A percentile compares a stretch with the other conserved stretches of the same genome.
These are phyloP conservation scores for Drosophila tristis DNA, from an alignment of 1,140 invertebrate genomes.

Conservation along the genomic window DNA sequence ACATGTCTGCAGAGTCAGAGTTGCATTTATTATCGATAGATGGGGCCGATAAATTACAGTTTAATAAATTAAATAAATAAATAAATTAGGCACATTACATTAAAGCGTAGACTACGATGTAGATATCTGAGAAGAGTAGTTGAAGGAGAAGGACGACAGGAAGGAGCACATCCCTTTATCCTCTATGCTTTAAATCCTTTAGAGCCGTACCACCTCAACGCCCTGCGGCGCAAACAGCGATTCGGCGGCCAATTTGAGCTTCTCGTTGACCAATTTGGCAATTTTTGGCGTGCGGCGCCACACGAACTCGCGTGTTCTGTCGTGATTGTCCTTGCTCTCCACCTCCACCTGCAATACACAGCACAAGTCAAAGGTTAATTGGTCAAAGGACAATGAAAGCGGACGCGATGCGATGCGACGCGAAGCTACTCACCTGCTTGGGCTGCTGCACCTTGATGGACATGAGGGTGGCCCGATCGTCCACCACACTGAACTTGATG, in stretches of 20 bases:
- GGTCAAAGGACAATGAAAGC: constrained; percentile 37
- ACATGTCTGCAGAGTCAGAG: constrained; percentile 26
- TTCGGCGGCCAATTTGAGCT: constrained; percentile 90
- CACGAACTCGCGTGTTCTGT: constrained; percentile 91
- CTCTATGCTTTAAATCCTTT: background rate
- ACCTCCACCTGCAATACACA: constrained; percentile 88
- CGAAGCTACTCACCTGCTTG: constrained; percentile 88
- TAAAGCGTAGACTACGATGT: constrained; percentile 57
- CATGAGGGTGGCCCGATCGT: constrained; percentile 91
- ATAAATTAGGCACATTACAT: constrained; percentile 68
- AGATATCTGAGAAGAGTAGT: constrained; percentile 39
- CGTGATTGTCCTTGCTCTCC: constrained; percentile 91
- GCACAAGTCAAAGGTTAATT: constrained; percentile 50
- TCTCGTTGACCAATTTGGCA: constrained; percentile 92
- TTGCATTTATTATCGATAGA: constrained; percentile 53
- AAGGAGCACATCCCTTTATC: constrained; percentile 11
- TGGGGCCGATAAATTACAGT: constrained; percentile 32
- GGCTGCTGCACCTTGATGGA: constrained; percentile 93
- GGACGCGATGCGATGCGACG: background rate
- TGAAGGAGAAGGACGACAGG: background rate
- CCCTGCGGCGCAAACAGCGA: constrained; percentile 88
- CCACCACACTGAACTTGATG: constrained; percentile 90
- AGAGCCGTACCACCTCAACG: constrained; percentile 76
- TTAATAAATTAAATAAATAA: constrained; percentile 73
- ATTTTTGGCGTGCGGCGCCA: constrained; percentile 92